A percentile compares a stretch with the other conserved stretches of the same genome.
These are phyloP conservation scores for Cynodonichthys magdalenae DNA, from an alignment of 2,797 vertebrate genomes.

Conservation along the genomic window DNA sequence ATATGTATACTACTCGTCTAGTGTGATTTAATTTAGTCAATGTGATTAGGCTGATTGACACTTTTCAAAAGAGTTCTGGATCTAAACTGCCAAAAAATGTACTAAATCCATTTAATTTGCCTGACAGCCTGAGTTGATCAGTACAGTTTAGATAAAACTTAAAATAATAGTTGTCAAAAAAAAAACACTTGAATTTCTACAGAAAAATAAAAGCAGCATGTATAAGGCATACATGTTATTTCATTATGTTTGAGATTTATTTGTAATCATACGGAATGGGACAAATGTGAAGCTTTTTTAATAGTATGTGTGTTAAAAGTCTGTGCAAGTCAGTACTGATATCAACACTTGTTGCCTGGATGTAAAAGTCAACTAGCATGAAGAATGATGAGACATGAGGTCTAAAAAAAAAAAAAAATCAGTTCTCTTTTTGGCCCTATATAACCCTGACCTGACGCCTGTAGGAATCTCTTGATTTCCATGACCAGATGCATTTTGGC, in stretches of 20 bases:
- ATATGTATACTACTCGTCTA: no score
- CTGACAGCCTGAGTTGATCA: no score
- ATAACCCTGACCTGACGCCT: not conserved
- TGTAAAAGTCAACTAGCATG: not conserved
- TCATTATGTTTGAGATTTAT: not conserved
- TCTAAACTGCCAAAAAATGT: not conserved
- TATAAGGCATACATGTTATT: no score
- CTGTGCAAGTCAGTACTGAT: not conserved
- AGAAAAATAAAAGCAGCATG: no score
- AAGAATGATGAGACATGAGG: not conserved
- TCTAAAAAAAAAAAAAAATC: not conserved
- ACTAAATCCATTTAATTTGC: no score
- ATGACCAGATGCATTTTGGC: conserved; percentile 21
- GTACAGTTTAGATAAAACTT: no score
- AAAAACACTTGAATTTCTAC: no score
- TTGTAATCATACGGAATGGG: not conserved
- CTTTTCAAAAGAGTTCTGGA: not conserved
- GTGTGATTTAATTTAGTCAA: no score
- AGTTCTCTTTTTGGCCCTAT: not conserved
- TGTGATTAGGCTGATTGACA: not conserved
- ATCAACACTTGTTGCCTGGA: not conserved
- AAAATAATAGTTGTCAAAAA: no score
- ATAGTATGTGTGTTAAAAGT: not conserved
- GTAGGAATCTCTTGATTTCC: conserved; percentile 9
- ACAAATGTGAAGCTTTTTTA: no score